phyloP scores from a whole-genome alignment of 2,113 vertebrate species.

The Cinclus mexicanus region DNA sequence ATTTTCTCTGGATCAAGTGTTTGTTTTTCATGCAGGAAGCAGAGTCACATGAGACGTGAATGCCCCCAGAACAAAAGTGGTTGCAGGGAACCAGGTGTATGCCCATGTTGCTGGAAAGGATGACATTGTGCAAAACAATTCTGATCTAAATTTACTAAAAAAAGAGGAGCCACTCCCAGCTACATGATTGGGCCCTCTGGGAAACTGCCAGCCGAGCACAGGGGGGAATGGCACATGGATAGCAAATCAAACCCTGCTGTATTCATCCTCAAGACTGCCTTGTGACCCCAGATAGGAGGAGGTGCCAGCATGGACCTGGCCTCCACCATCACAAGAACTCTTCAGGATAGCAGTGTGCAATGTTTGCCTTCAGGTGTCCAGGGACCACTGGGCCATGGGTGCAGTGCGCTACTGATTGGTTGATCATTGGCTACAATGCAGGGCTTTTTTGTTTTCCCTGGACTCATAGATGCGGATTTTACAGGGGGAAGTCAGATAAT shows the following conservation, averaged over 20 bases:
- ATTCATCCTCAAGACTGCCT: background rate
- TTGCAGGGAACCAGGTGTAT: no score
- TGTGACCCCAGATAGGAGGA: background rate
- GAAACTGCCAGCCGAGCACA: background rate
- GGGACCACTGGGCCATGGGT: no score
- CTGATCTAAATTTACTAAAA: background rate
- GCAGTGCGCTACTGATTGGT: no score
- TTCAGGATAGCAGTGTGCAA: background rate
- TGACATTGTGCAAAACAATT: background rate
- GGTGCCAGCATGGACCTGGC: background rate
- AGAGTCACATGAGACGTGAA: background rate
- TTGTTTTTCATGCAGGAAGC: background rate
- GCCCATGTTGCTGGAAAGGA: background rate
- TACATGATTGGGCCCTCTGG: background rate
- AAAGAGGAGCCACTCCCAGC: background rate
- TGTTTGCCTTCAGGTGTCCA: background rate
- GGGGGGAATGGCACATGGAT: background rate
- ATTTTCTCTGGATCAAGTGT: fast-evolving
- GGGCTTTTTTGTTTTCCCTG: no score
- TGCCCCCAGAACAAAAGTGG: background rate
- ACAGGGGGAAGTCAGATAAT: no score
- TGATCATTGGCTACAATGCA: no score
- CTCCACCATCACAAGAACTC: background rate
- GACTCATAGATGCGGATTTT: no score
- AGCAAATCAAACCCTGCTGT: background rate